Evolutionary conservation across 37 sponge, comb jelly and placozoan species (phyloP).

Genomic region (Spongia lamella): DNA sequence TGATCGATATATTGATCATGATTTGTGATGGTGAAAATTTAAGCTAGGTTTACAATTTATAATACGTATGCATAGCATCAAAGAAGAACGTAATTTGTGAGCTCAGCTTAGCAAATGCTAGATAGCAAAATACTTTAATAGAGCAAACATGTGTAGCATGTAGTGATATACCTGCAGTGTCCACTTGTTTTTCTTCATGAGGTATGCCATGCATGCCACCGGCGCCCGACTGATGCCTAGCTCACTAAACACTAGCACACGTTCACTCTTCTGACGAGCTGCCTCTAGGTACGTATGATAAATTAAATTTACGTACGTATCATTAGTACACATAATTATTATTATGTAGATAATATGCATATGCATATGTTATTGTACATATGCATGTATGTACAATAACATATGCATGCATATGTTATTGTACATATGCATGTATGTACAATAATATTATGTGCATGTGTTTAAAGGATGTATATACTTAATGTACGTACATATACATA

Average conservation of each 20-base stretch:
- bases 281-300: constrained; percentile 20
- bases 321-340: not conserved
- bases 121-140: no score
- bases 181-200: constrained; percentile 75
- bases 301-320: not conserved
- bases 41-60: no score
- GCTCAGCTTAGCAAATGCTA: no score
- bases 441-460: not conserved
- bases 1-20: no score
- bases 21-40: no score
- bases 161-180: constrained; percentile 60
- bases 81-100: no score
- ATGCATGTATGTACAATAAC: not conserved
- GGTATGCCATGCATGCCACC: constrained; percentile 64
- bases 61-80: no score
- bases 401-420: no score
- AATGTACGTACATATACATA: no score
- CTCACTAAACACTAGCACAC: constrained; percentile 66
- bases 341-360: not conserved
- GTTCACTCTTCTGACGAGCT: constrained; percentile 50
- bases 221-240: constrained; percentile 71
- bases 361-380: not conserved
- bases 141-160: not conserved
- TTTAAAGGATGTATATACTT: no score
- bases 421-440: not conserved